Base-by-base conservation (phyloP, 2,797 vertebrate species). In the Cyclura pinguis region DNA sequence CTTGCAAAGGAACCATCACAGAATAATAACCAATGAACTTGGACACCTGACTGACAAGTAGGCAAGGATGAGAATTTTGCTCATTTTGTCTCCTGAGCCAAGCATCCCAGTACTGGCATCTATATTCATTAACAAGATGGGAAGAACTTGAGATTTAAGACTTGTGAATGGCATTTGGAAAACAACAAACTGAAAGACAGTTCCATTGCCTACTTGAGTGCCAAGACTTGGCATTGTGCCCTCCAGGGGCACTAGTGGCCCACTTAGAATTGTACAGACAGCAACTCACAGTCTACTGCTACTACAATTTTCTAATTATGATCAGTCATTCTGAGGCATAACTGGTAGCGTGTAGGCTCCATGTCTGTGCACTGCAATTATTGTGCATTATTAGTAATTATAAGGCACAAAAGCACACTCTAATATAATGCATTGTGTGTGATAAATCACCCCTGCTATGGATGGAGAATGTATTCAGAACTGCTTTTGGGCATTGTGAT, bases 351-450 rank as follows among this genome's bases (percentile, higher is more conserved):
- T 86, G 38, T 80, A 78, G 84, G 67, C 20, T 81, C 52, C 3
- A 59, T 42, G 50, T n/a, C 35, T 80, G 52, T 73, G 77, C 22
- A 16, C 29, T 59, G 76, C 64, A 90, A 86, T 86, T 86, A 90
- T 90, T 50, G 78, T n/a, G 52, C 42, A 29, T 90, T 86, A 80
- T 90, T 81, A 74, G 78, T 81, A 81, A 90, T 90, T 86, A 90
- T 50, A 74, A 86, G 14, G 38, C 89, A 86, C 52, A 18, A 4
- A 52, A 74, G 62, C 38, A 62, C 69, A 38, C 22, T 62, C 47
- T 50, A 74, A 73, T 69, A 81, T 89, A 78, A 89, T 85, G 88
- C 50, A 85, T 62, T 59, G 84, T 80, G 42, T 86, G 69, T 90
- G 86, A 90, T 86, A 67, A 86, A 81, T 90, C 67, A 59, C 29